phyloP scores from a whole-genome alignment of 2,888 invertebrate species.

The Eilema depressum region DNA sequence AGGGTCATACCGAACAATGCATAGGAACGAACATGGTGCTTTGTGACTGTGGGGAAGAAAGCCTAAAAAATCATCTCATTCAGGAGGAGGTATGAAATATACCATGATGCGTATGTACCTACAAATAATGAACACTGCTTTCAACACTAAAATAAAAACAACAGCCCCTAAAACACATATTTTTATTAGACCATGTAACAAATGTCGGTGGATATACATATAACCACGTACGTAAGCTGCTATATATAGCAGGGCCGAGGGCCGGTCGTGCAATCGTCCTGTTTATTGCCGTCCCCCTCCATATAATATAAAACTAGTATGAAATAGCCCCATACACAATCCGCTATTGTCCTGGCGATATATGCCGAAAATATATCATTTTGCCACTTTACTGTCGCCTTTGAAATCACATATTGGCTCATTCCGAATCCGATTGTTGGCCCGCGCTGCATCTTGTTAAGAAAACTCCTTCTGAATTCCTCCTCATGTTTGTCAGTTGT shows the following conservation, averaged over 20 bases:
- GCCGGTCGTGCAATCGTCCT: constrained; percentile 60
- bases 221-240: constrained; percentile 39
- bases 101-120: background rate
- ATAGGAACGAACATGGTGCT: background rate
- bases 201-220: constrained; percentile 31
- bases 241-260: constrained; percentile 43
- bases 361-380: constrained; percentile 66
- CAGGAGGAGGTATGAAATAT: background rate
- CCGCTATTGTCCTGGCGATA: constrained; percentile 56
- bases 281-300: constrained; percentile 64
- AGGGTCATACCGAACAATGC: background rate
- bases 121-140: constrained; percentile 21
- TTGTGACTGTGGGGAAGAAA: background rate
- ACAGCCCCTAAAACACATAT: constrained; percentile 40
- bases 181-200: constrained; percentile 46
- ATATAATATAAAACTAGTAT: constrained; percentile 64
- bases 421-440: constrained; percentile 58
- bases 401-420: constrained; percentile 60
- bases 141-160: constrained; percentile 32
- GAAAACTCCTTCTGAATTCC: constrained; percentile 58
- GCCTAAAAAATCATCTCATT: background rate
- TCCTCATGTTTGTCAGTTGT: constrained; percentile 30
- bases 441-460: constrained; percentile 57
- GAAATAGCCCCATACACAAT: constrained; percentile 59
- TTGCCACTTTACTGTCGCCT: constrained; percentile 68